A percentile compares a stretch with the other conserved stretches of the same genome.
Conservation (phyloP, 2,888 invertebrate genomes). For the Ectobius pallidus region DNA sequence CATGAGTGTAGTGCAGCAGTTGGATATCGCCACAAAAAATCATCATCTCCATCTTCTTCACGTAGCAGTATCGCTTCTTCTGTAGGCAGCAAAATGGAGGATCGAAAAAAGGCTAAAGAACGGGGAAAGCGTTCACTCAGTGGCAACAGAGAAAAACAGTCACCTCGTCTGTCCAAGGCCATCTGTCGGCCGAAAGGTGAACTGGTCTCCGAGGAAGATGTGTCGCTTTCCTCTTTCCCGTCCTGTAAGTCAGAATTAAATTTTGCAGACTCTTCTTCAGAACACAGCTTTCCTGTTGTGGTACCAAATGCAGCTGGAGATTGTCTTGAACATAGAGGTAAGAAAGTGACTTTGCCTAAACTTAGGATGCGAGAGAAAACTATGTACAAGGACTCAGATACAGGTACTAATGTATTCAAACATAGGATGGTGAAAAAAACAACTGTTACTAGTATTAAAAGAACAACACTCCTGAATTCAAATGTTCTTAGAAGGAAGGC, state of each 20-base stretch:
- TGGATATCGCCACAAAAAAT: not conserved
- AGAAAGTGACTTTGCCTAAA: constrained; percentile 34
- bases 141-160: constrained; percentile 25
- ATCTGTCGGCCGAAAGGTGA: constrained; percentile 26
- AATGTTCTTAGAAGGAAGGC: constrained; percentile 30
- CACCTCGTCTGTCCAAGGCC: constrained; percentile 22
- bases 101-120: not conserved
- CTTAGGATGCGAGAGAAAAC: constrained; percentile 27
- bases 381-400: constrained; percentile 20
- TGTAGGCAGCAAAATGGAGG: not conserved
- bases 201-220: not conserved
- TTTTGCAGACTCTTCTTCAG: constrained; percentile 2
- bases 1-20: not conserved
- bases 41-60: not conserved
- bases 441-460: constrained; percentile 33
- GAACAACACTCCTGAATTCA: constrained; percentile 34
- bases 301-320: not conserved
- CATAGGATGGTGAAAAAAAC: constrained; percentile 34
- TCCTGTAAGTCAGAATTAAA: not conserved
- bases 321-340: not conserved
- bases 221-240: not conserved
- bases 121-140: constrained; percentile 32
- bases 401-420: constrained; percentile 33
- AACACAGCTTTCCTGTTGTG: not conserved
- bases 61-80: not conserved